Conservation (phyloP, 2,113 vertebrate genomes). For the Cottus gobio region DNA sequence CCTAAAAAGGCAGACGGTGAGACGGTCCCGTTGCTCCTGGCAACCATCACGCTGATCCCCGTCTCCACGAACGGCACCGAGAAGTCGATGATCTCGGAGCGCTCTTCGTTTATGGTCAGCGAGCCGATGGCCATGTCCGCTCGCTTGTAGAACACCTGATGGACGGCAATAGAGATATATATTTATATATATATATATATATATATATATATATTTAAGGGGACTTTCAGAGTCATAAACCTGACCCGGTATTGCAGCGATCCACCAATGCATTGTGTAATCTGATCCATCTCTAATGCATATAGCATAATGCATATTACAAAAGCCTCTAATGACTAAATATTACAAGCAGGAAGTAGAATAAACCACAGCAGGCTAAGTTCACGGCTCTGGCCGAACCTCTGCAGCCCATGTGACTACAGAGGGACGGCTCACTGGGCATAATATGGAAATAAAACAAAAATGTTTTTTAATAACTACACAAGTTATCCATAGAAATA, state of each 20-base stretch:
- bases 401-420: no score
- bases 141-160: conserved; percentile 95
- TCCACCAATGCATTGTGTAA: neutral
- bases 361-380: conserved; percentile 1
- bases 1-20: conserved; percentile 97
- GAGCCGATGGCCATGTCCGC: conserved; percentile 99
- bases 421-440: no score
- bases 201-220: no score
- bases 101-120: conserved; percentile 97
- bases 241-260: fast-evolving
- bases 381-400: no score
- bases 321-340: conserved; percentile 30
- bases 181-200: neutral
- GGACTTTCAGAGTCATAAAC: conserved; percentile 9
- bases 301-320: conserved; percentile 35
- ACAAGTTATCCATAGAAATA: no score
- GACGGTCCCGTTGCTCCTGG: conserved; percentile 95
- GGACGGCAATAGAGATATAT: neutral
- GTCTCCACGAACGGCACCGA: conserved; percentile 97
- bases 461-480: no score
- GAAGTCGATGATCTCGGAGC: conserved; percentile 97
- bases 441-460: no score
- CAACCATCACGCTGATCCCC: conserved; percentile 99
- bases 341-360: conserved; percentile 21
- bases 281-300: conserved; percentile 50